These are phyloP conservation scores for Thysanoteuthis rhombus DNA, from an alignment of 2,888 invertebrate genomes.

Conservation along the genomic window DNA sequence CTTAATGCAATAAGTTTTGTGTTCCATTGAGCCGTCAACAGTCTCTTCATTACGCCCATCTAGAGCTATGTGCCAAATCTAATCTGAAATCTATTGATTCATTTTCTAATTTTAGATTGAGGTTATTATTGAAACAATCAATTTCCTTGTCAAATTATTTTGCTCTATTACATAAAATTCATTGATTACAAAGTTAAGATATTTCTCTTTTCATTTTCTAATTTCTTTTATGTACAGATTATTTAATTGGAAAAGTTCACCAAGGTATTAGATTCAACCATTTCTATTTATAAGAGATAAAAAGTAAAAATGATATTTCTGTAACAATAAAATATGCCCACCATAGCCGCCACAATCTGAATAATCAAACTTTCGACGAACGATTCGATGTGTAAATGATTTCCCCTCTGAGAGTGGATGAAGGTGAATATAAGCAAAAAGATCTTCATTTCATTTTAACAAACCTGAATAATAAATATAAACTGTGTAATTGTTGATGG, in stretches of 20 bases:
- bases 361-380: background rate
- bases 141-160: background rate
- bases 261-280: background rate
- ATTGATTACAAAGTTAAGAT: background rate
- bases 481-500: too few species aligned
- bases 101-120: background rate
- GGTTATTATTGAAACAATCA: background rate
- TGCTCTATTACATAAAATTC: background rate
- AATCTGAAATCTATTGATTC: background rate
- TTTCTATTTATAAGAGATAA: background rate
- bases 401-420: background rate
- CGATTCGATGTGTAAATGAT: background rate
- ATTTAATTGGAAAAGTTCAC: slow-evolving; percentile 20
- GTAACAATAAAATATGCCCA: background rate
- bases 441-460: background rate
- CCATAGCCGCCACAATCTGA: background rate
- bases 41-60: background rate
- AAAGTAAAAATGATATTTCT: background rate
- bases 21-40: background rate
- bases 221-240: background rate
- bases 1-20: background rate
- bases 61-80: background rate
- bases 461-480: too few species aligned
- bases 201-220: background rate
- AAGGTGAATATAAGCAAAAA: background rate